Conservation (phyloP, 2,888 invertebrate species). For the Leptopterna dolabrata region DNA sequence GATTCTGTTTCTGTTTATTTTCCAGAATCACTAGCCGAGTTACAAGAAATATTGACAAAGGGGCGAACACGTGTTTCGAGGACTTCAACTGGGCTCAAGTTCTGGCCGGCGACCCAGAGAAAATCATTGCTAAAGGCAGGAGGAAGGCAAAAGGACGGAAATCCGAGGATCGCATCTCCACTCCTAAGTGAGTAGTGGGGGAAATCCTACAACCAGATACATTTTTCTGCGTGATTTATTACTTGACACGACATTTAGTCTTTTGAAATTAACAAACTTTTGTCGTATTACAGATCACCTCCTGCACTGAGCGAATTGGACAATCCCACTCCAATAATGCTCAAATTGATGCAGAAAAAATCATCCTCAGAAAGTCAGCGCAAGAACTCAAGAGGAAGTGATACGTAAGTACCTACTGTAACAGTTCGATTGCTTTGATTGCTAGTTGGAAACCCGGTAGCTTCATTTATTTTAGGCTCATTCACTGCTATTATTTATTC, state of each 20-base stretch:
- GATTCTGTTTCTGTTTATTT: too few relatives aligned
- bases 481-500: too few relatives aligned
- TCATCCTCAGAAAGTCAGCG: background rate
- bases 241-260: too few relatives aligned
- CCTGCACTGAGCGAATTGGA: slow-evolving; percentile 19
- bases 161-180: background rate
- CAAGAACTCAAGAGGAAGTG: slow-evolving; percentile 6
- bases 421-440: background rate
- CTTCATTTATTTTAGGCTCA: background rate
- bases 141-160: background rate
- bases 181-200: background rate
- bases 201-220: too few relatives aligned
- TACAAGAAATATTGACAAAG: slow-evolving; percentile 53
- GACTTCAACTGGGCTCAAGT: slow-evolving; percentile 73
- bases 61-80: slow-evolving; percentile 67
- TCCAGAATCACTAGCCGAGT: slow-evolving; percentile 45
- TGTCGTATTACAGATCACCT: background rate
- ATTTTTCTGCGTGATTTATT: too few relatives aligned
- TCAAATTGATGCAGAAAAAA: slow-evolving; percentile 57
- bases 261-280: too few relatives aligned
- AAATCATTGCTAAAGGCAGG: slow-evolving; percentile 70
- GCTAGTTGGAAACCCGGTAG: background rate
- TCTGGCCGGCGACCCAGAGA: slow-evolving; percentile 74
- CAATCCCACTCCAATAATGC: slow-evolving; percentile 62
- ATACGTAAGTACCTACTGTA: background rate